phyloP scores from a whole-genome alignment of 37 sponge, comb jelly and placozoan genomes.

The Agelas oroides region DNA sequence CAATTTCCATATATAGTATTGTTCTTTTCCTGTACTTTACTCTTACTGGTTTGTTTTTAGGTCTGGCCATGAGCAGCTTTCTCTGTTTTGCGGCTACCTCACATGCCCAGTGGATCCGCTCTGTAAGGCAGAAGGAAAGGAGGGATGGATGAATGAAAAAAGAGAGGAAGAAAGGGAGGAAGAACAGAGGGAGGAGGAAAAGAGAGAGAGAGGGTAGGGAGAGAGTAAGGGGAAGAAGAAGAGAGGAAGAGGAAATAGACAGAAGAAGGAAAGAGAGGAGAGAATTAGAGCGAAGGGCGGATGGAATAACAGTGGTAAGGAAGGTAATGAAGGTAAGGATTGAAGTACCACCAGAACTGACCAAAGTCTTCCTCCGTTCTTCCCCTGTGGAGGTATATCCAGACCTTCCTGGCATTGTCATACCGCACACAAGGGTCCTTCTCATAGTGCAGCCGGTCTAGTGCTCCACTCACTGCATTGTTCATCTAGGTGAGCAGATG shows the following conservation, averaged over 20 bases:
- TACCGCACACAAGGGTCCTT: conserved; percentile 96
- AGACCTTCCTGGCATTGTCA: conserved; percentile 86
- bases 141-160: neutral
- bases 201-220: neutral
- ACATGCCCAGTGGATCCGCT: conserved; percentile 68
- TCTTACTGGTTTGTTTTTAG: conserved; percentile 50
- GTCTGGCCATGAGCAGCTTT: conserved; percentile 48
- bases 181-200: neutral
- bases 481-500: conserved; percentile 60
- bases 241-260: neutral
- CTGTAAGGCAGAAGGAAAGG: conserved; percentile 16
- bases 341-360: conserved; percentile 1
- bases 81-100: conserved; percentile 64
- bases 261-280: neutral
- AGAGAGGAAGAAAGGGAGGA: neutral
- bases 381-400: conserved; percentile 92
- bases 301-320: neutral
- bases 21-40: neutral
- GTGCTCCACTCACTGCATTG: conserved; percentile 93
- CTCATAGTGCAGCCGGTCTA: conserved; percentile 95
- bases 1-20: neutral
- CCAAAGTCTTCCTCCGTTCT: conserved; percentile 89
- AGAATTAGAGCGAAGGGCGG: neutral
- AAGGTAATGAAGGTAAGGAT: neutral
- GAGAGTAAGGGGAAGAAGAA: neutral